phyloP scores from a whole-genome alignment of 2,797 vertebrate species.

The Oophaga sylvatica region DNA sequence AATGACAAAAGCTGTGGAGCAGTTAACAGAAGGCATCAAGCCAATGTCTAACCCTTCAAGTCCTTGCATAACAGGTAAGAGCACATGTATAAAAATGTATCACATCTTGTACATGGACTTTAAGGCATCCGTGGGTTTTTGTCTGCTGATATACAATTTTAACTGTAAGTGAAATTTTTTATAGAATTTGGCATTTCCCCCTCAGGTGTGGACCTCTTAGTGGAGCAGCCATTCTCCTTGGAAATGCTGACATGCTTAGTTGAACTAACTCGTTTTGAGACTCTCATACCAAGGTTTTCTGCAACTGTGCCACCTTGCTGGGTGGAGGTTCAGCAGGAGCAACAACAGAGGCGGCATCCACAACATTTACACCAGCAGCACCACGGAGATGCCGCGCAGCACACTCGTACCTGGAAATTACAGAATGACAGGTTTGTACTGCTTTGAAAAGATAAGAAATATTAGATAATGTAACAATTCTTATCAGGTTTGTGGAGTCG shows the following conservation, averaged over 20 bases:
- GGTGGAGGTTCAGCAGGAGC: slow-evolving; percentile 98
- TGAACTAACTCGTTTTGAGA: slow-evolving; percentile 97
- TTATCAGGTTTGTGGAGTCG: too few relatives aligned
- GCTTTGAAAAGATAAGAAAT: neutral
- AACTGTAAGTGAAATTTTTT: neutral
- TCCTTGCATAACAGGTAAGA: slow-evolving; percentile 92
- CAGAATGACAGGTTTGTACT: slow-evolving; percentile 87
- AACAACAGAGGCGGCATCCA: slow-evolving; percentile 94
- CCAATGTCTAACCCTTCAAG: slow-evolving; percentile 95
- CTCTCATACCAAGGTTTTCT: slow-evolving; percentile 93
- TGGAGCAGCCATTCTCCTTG: slow-evolving; percentile 89
- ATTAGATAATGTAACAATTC: neutral
- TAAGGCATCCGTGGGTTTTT: neutral
- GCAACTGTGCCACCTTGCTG: slow-evolving; percentile 97
- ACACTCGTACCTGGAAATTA: slow-evolving; percentile 97
- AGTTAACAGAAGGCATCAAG: slow-evolving; percentile 89
- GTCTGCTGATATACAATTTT: neutral
- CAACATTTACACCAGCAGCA: slow-evolving; percentile 98
- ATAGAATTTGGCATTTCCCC: neutral
- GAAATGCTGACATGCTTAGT: slow-evolving; percentile 93
- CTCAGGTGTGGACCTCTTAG: slow-evolving; percentile 93
- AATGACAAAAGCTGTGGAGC: slow-evolving; percentile 90
- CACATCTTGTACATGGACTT: neutral
- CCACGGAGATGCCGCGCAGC: slow-evolving; percentile 96
- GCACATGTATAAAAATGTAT: neutral